Evolutionary conservation across 2,888 invertebrate species (phyloP), one percentile per base, ranked within the genome.

Genomic region (Cryptocephalus primarius): DNA sequence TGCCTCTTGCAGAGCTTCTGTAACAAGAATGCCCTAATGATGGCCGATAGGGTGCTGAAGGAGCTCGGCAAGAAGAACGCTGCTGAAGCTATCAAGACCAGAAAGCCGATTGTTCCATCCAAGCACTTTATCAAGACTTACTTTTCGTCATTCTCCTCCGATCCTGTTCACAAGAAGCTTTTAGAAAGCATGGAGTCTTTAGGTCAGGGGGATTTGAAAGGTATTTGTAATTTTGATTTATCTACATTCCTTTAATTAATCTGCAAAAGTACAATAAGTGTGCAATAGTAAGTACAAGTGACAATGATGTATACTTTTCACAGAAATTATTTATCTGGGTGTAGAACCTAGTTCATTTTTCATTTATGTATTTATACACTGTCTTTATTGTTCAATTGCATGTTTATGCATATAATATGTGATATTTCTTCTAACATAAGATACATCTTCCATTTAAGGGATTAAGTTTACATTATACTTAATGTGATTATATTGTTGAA

Each of bases 1-100:
- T 94, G 94, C 65, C 84, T 95, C 56, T 72, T 95, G 52, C 94
- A 95, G 72, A 79, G 80, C 57, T 96, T 94, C 71, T 79, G 83
- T 62, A 92, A 90, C 63, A 84, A 83, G 58, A 79, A 76, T 51
- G 85, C 88, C 14, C 73, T 95, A 22, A 72, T 83, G 48, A 84
- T 85, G 72, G 93, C 94, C 22, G 95, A 95, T 70, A 78, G 88
- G 45, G 82, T 95, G 45, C 74, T 96, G 9, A 92, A 91, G 67
- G 83, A 86, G 55, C 77, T 90, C 49, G 87, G 90, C 66, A 75
- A 74, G 52, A 70, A 76, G 52, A 86, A 88, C 63, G 88, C 88
- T 0, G 76, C 80, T n/a, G 83, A 85, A 64, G 82, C 83, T 8
- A 77, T 88, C 59, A 74, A 76, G 41, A 79, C 73, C 42, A 78